phyloP scores from a whole-genome alignment of 2,888 invertebrate species.

The Cheilosia impressa region DNA sequence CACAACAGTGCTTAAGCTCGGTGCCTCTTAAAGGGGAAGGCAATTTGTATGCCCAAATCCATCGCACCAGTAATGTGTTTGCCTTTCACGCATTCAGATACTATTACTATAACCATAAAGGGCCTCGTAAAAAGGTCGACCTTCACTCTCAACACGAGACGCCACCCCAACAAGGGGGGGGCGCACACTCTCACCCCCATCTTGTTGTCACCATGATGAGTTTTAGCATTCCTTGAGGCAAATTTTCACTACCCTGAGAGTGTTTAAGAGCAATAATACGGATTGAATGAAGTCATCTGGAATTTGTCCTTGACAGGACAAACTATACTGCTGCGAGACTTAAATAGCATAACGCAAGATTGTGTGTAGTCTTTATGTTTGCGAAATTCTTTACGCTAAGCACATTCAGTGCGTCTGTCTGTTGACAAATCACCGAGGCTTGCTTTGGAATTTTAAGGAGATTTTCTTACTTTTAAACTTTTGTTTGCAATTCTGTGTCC shows the following conservation, averaged over 20 bases:
- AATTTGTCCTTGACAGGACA: slow-evolving; percentile 57
- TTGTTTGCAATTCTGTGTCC: background rate
- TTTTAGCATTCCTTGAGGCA: slow-evolving; percentile 1
- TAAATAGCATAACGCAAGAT: slow-evolving; percentile 7
- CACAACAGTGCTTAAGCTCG: background rate
- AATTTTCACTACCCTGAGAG: background rate
- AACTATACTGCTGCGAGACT: slow-evolving; percentile 16
- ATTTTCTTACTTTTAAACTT: background rate
- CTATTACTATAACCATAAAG: background rate
- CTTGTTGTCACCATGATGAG: background rate
- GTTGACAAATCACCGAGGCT: slow-evolving; percentile 21
- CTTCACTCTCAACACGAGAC: too few relatives aligned
- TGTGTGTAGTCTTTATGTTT: slow-evolving; percentile 25
- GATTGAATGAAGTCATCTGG: slow-evolving; percentile 38
- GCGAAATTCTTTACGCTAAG: slow-evolving; percentile 26
- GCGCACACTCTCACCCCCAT: background rate
- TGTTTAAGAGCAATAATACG: slow-evolving; percentile 9
- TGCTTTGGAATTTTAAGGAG: slow-evolving; percentile 46
- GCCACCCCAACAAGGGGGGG: background rate
- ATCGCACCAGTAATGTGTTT: slow-evolving; percentile 16
- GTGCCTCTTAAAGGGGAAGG: background rate
- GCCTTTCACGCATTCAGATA: slow-evolving; percentile 7
- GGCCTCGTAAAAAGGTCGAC: background rate
- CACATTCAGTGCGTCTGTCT: background rate
- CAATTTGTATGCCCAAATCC: slow-evolving; percentile 7